Percentiles rank a stretch among this genome's conserved stretches.
These are phyloP conservation scores for Crotalus helleri DNA, from an alignment of 2,113 vertebrate genomes.

Conservation along the genomic window DNA sequence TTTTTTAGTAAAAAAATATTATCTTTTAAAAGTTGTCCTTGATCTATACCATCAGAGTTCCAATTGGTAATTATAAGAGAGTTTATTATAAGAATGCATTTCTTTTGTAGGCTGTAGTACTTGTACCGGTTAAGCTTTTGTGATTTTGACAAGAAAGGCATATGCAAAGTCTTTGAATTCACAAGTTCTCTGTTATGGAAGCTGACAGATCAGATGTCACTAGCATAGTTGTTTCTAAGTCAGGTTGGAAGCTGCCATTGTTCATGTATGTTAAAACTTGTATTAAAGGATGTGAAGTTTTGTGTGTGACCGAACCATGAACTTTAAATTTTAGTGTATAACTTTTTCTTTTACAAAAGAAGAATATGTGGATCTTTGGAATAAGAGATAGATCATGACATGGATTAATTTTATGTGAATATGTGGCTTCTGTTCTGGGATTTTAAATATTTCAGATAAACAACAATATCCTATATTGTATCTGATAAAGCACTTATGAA, in stretches of 20 bases:
- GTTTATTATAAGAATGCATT: conserved; percentile 34
- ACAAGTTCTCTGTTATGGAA: conserved; percentile 32
- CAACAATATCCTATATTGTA: neutral
- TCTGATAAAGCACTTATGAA: neutral
- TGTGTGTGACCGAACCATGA: conserved; percentile 45
- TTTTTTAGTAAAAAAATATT: conserved; percentile 8
- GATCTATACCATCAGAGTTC: conserved; percentile 8
- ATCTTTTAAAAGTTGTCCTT: neutral
- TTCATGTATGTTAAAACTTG: conserved; percentile 42
- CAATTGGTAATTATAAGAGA: conserved; percentile 37
- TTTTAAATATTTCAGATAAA: neutral
- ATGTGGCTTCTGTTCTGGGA: neutral
- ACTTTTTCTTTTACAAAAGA: conserved; percentile 34
- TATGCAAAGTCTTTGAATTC: conserved; percentile 44
- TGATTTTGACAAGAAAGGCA: conserved; percentile 20
- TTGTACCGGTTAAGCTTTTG: conserved; percentile 43
- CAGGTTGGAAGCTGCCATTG: conserved; percentile 48
- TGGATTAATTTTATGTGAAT: neutral
- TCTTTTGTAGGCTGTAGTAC: conserved; percentile 27
- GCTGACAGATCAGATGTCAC: conserved; percentile 42
- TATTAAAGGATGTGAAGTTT: conserved; percentile 54
- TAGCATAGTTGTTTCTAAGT: conserved; percentile 40
- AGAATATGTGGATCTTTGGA: conserved; percentile 28
- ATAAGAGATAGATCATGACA: conserved; percentile 26
- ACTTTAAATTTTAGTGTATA: conserved; percentile 36